Conservation (phyloP, 2,888 invertebrate species). For the Eristalis intricaria region DNA sequence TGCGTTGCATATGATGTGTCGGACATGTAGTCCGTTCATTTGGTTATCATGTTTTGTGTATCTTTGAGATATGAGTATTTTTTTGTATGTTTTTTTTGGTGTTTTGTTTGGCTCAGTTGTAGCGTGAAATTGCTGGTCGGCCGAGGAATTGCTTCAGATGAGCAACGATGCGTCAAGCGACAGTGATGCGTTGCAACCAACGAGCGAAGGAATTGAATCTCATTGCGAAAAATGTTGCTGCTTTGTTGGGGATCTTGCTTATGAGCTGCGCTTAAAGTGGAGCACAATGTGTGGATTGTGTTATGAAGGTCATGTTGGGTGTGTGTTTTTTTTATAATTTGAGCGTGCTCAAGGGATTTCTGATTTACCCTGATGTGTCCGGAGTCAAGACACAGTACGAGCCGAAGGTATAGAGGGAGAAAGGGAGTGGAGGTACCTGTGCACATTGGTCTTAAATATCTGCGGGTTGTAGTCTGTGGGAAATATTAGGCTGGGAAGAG, state of each 20-base stretch:
- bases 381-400: too few relatives aligned
- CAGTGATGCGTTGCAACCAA: not conserved
- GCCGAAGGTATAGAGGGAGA: too few relatives aligned
- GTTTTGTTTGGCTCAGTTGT: not conserved
- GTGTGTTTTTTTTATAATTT: too few relatives aligned
- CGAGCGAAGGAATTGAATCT: not conserved
- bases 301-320: too few relatives aligned
- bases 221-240: not conserved
- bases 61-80: not conserved
- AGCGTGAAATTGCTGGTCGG: not conserved
- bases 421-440: too few relatives aligned
- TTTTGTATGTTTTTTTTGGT: not conserved
- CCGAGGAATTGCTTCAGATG: not conserved
- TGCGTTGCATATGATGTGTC: not conserved
- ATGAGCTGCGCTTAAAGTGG: not conserved
- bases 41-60: not conserved
- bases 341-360: too few relatives aligned
- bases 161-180: not conserved
- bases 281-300: not conserved
- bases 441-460: too few relatives aligned
- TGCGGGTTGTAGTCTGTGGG: too few relatives aligned
- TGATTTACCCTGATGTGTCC: too few relatives aligned
- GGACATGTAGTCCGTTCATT: not conserved
- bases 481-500: too few relatives aligned
- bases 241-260: not conserved